These are phyloP conservation scores for Halcyon leucocephala DNA, from an alignment of 2,797 vertebrate species.

Conservation along the genomic window DNA sequence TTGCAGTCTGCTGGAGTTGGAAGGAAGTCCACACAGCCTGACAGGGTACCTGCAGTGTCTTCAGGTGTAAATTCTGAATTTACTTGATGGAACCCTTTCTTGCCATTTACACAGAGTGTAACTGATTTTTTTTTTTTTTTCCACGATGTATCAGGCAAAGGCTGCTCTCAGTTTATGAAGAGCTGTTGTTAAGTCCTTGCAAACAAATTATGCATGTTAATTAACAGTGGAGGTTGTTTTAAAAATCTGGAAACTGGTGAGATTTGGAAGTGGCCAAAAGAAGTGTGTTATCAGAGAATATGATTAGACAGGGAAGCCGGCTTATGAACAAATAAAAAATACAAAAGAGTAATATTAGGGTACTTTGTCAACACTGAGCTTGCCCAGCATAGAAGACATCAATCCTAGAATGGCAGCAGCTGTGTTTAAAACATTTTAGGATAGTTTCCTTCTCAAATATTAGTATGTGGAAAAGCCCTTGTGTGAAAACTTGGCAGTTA, in stretches of 20 bases:
- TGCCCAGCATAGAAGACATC: background rate
- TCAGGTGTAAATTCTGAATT: conserved; percentile 17
- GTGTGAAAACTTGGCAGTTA: background rate
- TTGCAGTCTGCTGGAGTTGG: background rate
- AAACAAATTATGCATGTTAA: background rate
- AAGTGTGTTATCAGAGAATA: background rate
- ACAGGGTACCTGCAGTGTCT: background rate
- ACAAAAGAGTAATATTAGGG: background rate
- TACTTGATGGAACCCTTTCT: background rate
- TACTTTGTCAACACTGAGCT: background rate
- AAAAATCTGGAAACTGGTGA: background rate
- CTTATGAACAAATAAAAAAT: background rate
- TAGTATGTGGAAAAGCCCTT: background rate
- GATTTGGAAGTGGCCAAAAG: background rate
- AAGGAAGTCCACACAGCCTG: conserved; percentile 22
- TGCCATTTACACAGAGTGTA: background rate
- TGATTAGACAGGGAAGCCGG: background rate
- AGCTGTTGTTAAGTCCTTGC: background rate
- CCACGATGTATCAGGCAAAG: background rate
- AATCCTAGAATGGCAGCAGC: background rate
- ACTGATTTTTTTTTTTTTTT: background rate
- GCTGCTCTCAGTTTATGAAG: background rate
- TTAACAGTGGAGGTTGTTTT: background rate
- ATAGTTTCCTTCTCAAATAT: background rate
- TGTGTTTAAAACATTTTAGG: background rate